Base-by-base conservation (phyloP, 2,113 vertebrate species). In the Leptosomus discolor region DNA sequence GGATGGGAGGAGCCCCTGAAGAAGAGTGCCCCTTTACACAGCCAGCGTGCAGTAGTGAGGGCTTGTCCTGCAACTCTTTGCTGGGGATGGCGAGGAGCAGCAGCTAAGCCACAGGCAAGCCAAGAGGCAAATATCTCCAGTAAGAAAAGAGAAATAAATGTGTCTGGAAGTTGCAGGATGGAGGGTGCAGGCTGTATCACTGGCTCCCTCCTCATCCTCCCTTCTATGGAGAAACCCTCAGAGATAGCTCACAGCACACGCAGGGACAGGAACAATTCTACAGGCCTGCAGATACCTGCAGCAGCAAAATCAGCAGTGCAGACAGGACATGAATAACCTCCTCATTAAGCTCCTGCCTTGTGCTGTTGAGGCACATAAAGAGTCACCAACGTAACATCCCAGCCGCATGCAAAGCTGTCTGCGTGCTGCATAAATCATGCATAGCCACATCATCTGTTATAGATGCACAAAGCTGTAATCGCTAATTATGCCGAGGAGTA, bases 361-460 rank as follows among this genome's bases (percentile, higher is more conserved):
- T 75, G 94, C 48, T 80, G 22, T 8, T 23, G 93, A 84, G 84
- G 96, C 82, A 32, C 74, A 88, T 12, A 71, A 91, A 96, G 93
- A 95, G 83, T 19, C 92, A 70, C 77, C 73, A 53, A 39, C 63
- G 12, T 89, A 96, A 88, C 90, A 94, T 70, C 76, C 43, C 86
- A 77, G 93, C 88, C 51, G 0, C 76, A 58, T 74, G 90, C 96
- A 97, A 46, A 95, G 95, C 77, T 80, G 50, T 69, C 85, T 71
- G 80, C 5, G 2, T 71, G 85, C 94, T 76, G 93, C 94, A 96
- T 93, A 95, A 98, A 97, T 96, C 96, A 94, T 92, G 94, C 95
- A 95, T 41, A 88, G 96, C 93, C 89, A 78, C 97, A 85, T 93
- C 96, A 88, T 76, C 96, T 88, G 95, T 67, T 91, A 34, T 9